Percentiles rank a stretch among this genome's conserved stretches.
Evolutionary conservation across 2,888 invertebrate genomes (phyloP).

Genomic region (Caenorhabditis sinica): DNA sequence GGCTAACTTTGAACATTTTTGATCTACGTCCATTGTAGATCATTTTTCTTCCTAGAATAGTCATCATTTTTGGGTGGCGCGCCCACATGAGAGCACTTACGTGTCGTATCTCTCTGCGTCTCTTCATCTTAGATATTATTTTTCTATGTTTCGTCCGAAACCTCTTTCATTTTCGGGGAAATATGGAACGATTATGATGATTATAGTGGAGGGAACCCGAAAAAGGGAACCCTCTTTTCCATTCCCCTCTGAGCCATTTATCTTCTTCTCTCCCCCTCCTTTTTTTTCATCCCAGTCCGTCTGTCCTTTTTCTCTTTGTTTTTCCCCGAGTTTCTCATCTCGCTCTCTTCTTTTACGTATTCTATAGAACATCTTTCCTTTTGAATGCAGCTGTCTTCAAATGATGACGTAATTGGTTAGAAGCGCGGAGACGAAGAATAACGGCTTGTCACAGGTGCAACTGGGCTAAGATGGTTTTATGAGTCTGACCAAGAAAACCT

Average conservation of each 20-base stretch:
- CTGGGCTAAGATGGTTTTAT: not conserved
- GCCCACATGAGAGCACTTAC: constrained; percentile 19
- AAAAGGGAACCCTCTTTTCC: not conserved
- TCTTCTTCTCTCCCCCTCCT: not conserved
- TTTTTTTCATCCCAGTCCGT: constrained; percentile 10
- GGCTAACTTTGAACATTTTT: constrained; percentile 11
- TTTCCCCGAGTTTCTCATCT: not conserved
- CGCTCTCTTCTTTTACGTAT: not conserved
- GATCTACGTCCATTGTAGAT: constrained; percentile 11
- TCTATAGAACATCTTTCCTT: constrained; percentile 22
- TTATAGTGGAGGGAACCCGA: constrained; percentile 8
- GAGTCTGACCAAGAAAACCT: not conserved
- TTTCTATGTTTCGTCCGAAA: not conserved
- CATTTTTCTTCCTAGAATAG: constrained; percentile 9
- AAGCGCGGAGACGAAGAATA: not conserved
- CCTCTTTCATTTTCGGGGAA: constrained; percentile 1
- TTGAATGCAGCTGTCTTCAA: constrained; percentile 10
- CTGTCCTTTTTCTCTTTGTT: constrained; percentile 12
- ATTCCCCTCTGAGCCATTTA: not conserved
- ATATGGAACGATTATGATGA: constrained; percentile 25
- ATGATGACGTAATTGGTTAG: constrained; percentile 25
- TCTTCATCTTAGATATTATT: not conserved
- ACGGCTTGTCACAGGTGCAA: constrained; percentile 17
- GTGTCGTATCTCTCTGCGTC: not conserved
- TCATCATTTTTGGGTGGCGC: constrained; percentile 36